Evolutionary conservation across 2,113 vertebrate species (phyloP).

Genomic region (Engystomops pustulosus): DNA sequence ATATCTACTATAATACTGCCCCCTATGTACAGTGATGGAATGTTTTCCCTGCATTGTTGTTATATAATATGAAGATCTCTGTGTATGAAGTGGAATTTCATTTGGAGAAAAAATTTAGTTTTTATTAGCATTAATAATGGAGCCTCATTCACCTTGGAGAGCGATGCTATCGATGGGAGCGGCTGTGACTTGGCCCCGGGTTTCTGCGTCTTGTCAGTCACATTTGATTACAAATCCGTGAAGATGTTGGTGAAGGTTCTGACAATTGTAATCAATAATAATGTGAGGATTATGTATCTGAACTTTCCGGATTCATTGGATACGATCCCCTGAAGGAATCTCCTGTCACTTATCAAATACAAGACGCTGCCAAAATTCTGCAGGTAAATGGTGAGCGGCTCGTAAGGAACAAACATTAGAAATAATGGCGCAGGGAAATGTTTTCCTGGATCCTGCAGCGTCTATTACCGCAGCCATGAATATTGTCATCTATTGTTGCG

Average conservation of each 20-base stretch:
- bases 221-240: conserved; percentile 54
- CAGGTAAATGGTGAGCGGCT: conserved; percentile 46
- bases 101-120: conserved; percentile 18
- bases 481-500: not conserved
- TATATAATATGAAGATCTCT: not conserved
- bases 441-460: not conserved
- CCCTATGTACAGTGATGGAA: not conserved
- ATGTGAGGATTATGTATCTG: conserved; percentile 46
- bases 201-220: conserved; percentile 47
- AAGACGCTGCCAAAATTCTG: conserved; percentile 48
- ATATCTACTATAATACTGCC: not conserved
- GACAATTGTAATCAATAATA: conserved; percentile 55
- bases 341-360: conserved; percentile 35
- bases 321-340: conserved; percentile 40
- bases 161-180: not conserved
- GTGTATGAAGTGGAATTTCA: not conserved
- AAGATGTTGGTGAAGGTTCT: conserved; percentile 48
- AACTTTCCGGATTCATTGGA: conserved; percentile 40
- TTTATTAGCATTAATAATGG: not conserved
- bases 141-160: conserved; percentile 18
- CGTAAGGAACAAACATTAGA: conserved; percentile 48
- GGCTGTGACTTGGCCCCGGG: not conserved
- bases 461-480: not conserved
- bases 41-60: not conserved
- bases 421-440: conserved; percentile 24